Percentiles rank a stretch among this genome's conserved stretches.
Conservation (phyloP, 2,888 invertebrate genomes). For the Orchesella flavescens region DNA sequence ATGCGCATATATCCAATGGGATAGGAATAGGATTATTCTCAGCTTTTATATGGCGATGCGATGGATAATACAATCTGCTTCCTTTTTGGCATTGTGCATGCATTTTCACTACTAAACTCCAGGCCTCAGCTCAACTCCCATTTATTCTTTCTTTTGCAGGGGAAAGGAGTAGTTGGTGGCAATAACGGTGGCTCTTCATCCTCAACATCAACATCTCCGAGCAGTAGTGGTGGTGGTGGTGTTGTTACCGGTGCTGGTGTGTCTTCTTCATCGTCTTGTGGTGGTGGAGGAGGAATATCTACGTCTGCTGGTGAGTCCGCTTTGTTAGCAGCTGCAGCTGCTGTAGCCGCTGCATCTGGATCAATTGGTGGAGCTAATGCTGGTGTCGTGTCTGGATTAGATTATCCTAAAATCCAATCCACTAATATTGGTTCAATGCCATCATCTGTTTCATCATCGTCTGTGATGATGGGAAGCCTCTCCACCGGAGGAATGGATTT, state of each 20-base stretch:
- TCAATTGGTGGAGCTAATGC: conserved; percentile 19
- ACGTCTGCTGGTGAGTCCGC: conserved; percentile 43
- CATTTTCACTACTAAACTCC: not conserved
- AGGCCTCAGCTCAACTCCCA: conserved; percentile 28
- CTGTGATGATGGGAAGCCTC: conserved; percentile 44
- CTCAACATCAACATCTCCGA: conserved; percentile 2
- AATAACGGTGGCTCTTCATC: conserved; percentile 24
- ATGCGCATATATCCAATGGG: conserved; percentile 3
- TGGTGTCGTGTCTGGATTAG: conserved; percentile 55
- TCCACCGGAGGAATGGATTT: conserved; percentile 68
- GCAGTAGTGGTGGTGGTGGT: conserved; percentile 4
- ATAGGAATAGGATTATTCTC: not conserved
- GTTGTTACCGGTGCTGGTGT: conserved; percentile 13
- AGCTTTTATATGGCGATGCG: not conserved
- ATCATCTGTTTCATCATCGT: conserved; percentile 14
- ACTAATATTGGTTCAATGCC: conserved; percentile 40
- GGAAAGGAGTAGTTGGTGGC: conserved; percentile 66
- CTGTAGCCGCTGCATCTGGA: conserved; percentile 42
- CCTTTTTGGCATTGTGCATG: not conserved
- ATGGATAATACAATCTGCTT: not conserved
- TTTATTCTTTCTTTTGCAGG: conserved; percentile 65
- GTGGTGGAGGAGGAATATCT: not conserved
- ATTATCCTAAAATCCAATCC: conserved; percentile 66
- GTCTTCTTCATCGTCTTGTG: not conserved
- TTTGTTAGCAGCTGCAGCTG: conserved; percentile 56